Evolutionary conservation across 1,140 invertebrate genomes (phyloP).

Genomic region (Hyles euphorbiae): DNA sequence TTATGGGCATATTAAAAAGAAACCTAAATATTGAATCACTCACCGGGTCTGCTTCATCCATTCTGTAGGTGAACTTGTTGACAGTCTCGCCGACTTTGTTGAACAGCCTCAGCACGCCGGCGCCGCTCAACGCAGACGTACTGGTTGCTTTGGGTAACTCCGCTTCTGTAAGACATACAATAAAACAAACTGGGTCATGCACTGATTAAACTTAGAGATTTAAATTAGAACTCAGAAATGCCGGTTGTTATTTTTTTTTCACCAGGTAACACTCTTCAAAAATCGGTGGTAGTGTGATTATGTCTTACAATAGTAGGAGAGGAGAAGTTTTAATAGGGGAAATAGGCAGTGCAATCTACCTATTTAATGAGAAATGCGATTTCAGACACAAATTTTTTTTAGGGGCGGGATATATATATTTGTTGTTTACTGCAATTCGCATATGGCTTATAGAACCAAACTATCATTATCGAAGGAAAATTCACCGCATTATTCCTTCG

Average conservation of each 20-base stretch:
- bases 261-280: too few relatives aligned
- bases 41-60: slow-evolving; percentile 99
- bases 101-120: slow-evolving; percentile 95
- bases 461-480: too few relatives aligned
- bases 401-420: neutral
- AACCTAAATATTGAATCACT: slow-evolving; percentile 42
- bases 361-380: too few relatives aligned
- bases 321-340: too few relatives aligned
- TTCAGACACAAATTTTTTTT: neutral
- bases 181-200: neutral
- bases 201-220: neutral
- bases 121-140: slow-evolving; percentile 96
- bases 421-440: neutral
- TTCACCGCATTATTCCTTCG: too few relatives aligned
- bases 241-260: too few relatives aligned
- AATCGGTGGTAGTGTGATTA: too few relatives aligned
- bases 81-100: slow-evolving; percentile 98
- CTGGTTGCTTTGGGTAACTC: slow-evolving; percentile 96
- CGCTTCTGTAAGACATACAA: slow-evolving; percentile 77
- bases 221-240: neutral
- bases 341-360: too few relatives aligned
- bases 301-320: too few relatives aligned
- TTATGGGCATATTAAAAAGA: too few relatives aligned
- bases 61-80: slow-evolving; percentile 99
- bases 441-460: neutral